A percentile compares a stretch with the other conserved stretches of the same genome.
Evolutionary conservation across 2,797 vertebrate genomes (phyloP).

Genomic region (Dallia pectoralis): DNA sequence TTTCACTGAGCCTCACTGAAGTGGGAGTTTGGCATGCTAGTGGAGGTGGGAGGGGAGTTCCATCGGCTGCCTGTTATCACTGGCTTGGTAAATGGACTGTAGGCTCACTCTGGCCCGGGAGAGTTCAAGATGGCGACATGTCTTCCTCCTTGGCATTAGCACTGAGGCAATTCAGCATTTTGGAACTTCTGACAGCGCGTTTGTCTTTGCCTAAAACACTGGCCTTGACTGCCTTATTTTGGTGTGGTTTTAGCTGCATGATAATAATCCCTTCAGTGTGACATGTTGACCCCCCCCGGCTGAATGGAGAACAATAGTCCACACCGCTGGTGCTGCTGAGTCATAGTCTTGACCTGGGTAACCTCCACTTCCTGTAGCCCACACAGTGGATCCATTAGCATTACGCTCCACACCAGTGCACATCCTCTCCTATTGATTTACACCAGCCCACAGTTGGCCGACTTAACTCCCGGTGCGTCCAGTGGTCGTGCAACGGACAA

Average conservation of each 20-base stretch:
- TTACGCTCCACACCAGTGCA: constrained; percentile 53
- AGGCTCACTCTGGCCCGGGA: background rate
- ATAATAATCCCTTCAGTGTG: background rate
- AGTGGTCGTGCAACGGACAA: background rate
- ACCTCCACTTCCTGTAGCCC: constrained; percentile 63
- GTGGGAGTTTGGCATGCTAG: constrained; percentile 32
- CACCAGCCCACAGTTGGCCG: constrained; percentile 41
- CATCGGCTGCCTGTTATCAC: constrained; percentile 51
- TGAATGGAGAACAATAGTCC: constrained; percentile 1
- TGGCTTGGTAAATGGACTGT: constrained; percentile 36
- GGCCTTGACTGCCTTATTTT: background rate
- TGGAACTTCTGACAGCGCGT: no score
- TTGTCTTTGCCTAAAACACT: no score
- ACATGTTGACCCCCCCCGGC: background rate
- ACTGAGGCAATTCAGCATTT: no score
- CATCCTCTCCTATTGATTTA: constrained; percentile 68
- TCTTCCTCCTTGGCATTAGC: no score
- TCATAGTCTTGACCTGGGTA: constrained; percentile 43
- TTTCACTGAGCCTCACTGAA: constrained; percentile 23
- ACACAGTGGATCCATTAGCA: constrained; percentile 66
- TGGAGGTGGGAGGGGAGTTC: constrained; percentile 51
- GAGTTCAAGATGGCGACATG: no score
- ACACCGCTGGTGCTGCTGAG: constrained; percentile 34
- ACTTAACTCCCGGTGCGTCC: constrained; percentile 36
- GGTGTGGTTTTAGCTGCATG: background rate